phyloP scores from a whole-genome alignment of 2,113 vertebrate species.

The Pseudorectes ferrugineus region DNA sequence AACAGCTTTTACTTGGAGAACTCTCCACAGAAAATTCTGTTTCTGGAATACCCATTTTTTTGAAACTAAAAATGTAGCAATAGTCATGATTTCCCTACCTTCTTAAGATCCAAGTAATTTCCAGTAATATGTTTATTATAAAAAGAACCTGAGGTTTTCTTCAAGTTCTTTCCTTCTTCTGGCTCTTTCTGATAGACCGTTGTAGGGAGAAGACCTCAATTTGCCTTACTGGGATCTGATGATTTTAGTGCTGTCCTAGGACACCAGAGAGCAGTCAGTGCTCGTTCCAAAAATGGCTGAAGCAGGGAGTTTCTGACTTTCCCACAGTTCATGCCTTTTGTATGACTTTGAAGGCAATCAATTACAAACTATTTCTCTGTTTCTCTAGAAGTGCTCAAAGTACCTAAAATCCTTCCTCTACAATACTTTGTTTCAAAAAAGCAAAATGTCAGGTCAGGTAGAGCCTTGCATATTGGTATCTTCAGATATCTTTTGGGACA shows the following conservation, averaged over 20 bases:
- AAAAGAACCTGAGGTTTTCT: not conserved
- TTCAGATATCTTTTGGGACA: not conserved
- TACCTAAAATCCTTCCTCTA: not conserved
- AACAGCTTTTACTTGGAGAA: not conserved
- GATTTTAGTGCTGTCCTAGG: not conserved
- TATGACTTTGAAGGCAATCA: not conserved
- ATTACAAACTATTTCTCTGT: not conserved
- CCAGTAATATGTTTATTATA: not conserved
- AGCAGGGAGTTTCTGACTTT: not conserved
- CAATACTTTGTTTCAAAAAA: not conserved
- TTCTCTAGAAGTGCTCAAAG: not conserved
- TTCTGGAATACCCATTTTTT: not conserved
- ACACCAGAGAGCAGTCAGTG: not conserved
- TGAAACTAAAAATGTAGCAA: not conserved
- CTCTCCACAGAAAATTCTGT: not conserved
- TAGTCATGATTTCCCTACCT: not conserved
- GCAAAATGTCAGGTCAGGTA: not conserved
- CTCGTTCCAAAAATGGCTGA: not conserved
- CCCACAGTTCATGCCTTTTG: not conserved
- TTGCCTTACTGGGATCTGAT: not conserved
- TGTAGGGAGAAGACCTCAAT: not conserved
- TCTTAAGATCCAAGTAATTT: not conserved
- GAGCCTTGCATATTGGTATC: not conserved
- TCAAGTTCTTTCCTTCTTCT: not conserved
- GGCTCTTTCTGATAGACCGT: accelerated